phyloP scores from a whole-genome alignment of 2,113 vertebrate species.

The Scomber colias region DNA sequence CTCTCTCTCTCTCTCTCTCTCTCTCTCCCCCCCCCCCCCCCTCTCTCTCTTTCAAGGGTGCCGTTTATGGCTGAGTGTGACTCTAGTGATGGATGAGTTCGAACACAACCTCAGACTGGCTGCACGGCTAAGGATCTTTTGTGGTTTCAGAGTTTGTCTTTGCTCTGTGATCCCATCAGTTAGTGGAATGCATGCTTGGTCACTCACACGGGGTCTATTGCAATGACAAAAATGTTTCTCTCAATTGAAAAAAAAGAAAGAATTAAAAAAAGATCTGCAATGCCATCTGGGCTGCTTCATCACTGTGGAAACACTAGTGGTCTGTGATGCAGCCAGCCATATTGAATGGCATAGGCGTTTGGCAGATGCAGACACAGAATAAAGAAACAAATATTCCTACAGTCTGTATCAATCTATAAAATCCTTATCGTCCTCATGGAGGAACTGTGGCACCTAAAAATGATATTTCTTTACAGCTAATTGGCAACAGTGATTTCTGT shows the following conservation, averaged over 20 bases:
- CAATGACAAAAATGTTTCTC: constrained; percentile 39
- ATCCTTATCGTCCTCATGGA: not conserved
- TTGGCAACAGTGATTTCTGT: not conserved
- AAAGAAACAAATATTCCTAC: constrained; percentile 39
- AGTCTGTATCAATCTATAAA: constrained; percentile 37
- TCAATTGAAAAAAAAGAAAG: constrained; percentile 34
- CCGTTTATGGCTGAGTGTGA: constrained; percentile 67
- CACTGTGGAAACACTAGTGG: constrained; percentile 73
- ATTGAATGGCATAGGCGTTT: constrained; percentile 73
- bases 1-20: constrained; percentile 37
- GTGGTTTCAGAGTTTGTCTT: constrained; percentile 60
- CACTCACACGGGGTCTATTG: constrained; percentile 41
- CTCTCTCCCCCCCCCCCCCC: constrained; percentile 26
- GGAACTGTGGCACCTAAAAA: not conserved
- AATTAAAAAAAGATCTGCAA: constrained; percentile 56
- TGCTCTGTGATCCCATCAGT: constrained; percentile 39
- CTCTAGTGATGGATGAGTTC: constrained; percentile 77
- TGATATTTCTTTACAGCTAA: constrained; percentile 18
- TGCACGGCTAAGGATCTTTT: constrained; percentile 58
- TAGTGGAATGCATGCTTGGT: constrained; percentile 37
- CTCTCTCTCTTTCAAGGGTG: constrained; percentile 66
- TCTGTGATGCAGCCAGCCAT: constrained; percentile 70
- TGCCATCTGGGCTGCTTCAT: constrained; percentile 71
- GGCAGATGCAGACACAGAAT: constrained; percentile 50
- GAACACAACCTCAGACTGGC: constrained; percentile 63